These are phyloP conservation scores for Caenorhabditis zanzibari DNA, from an alignment of 2,888 invertebrate species.

Conservation along the genomic window DNA sequence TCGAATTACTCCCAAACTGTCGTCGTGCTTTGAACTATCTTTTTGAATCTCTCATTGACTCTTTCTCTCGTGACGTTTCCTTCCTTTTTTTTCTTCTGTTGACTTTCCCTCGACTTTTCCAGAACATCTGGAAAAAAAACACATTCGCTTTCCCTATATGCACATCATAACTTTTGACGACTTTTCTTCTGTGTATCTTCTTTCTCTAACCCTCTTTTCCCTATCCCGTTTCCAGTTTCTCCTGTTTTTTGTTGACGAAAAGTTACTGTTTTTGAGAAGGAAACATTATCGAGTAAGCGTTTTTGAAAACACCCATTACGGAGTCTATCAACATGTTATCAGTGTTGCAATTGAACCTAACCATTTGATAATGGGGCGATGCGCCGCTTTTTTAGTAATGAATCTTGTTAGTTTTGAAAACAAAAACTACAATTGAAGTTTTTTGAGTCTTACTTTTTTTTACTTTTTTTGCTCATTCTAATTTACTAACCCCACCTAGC, in stretches of 20 bases:
- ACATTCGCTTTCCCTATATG: conserved; percentile 25
- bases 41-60: conserved; percentile 4
- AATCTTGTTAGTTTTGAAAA: conserved; percentile 13
- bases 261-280: conserved; percentile 11
- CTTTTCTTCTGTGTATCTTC: conserved; percentile 15
- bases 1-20: conserved; percentile 60
- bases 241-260: conserved; percentile 14
- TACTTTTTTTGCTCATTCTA: too few species aligned
- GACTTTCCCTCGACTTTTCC: background rate
- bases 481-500: too few species aligned
- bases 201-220: background rate
- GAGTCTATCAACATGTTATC: conserved; percentile 33
- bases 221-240: background rate
- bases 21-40: conserved; percentile 54
- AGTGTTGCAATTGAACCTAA: conserved; percentile 11
- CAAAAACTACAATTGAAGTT: too few species aligned
- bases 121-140: conserved; percentile 28
- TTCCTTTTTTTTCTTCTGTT: background rate
- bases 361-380: conserved; percentile 16
- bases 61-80: conserved; percentile 10
- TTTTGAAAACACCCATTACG: conserved; percentile 24
- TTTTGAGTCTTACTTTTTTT: too few species aligned
- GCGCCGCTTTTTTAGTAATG: conserved; percentile 1
- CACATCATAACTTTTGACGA: conserved; percentile 56
- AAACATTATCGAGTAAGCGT: background rate